phyloP scores from a whole-genome alignment of 2,797 vertebrate genomes.

The Lithobates pipiens region DNA sequence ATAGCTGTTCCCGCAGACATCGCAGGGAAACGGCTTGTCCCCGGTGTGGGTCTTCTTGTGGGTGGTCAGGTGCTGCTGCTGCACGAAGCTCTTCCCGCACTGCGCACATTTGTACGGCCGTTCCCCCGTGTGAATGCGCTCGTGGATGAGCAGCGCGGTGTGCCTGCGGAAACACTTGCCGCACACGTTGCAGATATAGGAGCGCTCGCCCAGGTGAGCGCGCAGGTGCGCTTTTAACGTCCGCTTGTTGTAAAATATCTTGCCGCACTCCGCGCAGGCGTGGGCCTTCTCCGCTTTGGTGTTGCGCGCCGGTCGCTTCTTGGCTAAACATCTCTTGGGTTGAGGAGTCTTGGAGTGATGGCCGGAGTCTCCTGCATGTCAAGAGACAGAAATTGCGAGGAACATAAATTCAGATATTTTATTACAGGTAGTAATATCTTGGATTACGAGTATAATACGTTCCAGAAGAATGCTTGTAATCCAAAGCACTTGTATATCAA shows the following conservation, averaged over 20 bases:
- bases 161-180: slow-evolving; percentile 55
- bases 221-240: slow-evolving; percentile 53
- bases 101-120: slow-evolving; percentile 47
- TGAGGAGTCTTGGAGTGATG: not conserved
- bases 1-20: slow-evolving; percentile 46
- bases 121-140: slow-evolving; percentile 54
- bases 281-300: slow-evolving; percentile 40
- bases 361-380: not conserved
- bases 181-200: slow-evolving; percentile 57
- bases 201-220: slow-evolving; percentile 46
- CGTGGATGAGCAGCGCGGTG: slow-evolving; percentile 53
- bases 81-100: slow-evolving; percentile 55
- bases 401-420: no score
- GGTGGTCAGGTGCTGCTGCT: slow-evolving; percentile 57
- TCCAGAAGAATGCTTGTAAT: no score
- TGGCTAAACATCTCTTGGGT: not conserved
- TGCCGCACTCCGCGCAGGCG: slow-evolving; percentile 47
- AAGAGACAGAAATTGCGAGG: not conserved
- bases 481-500: no score
- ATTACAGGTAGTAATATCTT: no score
- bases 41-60: slow-evolving; percentile 53
- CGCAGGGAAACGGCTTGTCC: slow-evolving; percentile 45
- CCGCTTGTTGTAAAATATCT: slow-evolving; percentile 56
- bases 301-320: not conserved
- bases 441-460: no score